Conservation (phyloP, 2,888 invertebrate species). For the Cantharis lateralis region DNA sequence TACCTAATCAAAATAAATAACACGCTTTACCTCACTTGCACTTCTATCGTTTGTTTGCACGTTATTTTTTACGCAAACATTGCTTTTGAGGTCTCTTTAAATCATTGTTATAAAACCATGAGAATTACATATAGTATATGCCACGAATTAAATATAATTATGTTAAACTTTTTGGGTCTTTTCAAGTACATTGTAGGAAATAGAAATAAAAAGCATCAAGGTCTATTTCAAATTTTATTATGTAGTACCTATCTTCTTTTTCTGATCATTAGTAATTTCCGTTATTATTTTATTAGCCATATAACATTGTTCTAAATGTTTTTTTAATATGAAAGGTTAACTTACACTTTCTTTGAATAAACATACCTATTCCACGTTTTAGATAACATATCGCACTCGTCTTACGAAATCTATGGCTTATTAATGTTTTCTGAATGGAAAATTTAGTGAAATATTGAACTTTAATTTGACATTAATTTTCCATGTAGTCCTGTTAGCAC, state of each 20-base stretch:
- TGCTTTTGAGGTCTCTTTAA: slow-evolving; percentile 23
- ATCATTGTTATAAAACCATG: slow-evolving; percentile 16
- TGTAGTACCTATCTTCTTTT: not conserved
- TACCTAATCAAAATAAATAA: slow-evolving; percentile 37
- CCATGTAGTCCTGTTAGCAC: not conserved
- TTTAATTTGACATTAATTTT: not conserved
- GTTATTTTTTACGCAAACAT: slow-evolving; percentile 28
- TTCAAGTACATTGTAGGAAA: slow-evolving; percentile 9
- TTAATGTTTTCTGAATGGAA: not conserved
- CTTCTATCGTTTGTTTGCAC: slow-evolving; percentile 25
- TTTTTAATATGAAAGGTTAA: not conserved
- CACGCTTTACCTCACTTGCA: slow-evolving; percentile 35
- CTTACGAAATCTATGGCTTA: not conserved
- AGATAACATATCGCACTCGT: not conserved
- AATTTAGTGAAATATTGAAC: not conserved
- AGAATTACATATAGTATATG: slow-evolving; percentile 11
- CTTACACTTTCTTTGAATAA: not conserved
- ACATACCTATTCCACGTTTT: not conserved
- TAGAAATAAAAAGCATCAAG: not conserved
- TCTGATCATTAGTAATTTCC: not conserved
- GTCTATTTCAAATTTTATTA: not conserved
- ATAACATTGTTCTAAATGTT: not conserved
- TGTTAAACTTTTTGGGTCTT: slow-evolving; percentile 11
- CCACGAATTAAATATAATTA: slow-evolving; percentile 23
- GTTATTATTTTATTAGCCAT: not conserved